phyloP scores from a whole-genome alignment of 2,888 invertebrate species.

The Malthinus flaveolus region DNA sequence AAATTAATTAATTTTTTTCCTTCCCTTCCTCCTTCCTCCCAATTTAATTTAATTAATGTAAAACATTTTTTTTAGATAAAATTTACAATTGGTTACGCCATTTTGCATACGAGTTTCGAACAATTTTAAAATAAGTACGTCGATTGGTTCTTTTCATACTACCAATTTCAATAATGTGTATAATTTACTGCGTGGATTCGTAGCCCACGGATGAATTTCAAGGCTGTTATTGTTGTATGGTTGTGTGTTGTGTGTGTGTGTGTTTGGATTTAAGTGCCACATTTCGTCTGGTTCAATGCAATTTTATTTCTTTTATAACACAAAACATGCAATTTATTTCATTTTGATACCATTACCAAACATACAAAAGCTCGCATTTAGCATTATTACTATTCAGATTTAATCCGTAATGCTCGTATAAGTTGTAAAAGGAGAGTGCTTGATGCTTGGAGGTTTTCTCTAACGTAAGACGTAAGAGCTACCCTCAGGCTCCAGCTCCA shows the following conservation, averaged over 20 bases:
- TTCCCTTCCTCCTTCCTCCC: not conserved
- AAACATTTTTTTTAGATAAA: not conserved
- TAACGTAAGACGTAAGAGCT: too few species aligned
- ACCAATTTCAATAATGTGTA: constrained; percentile 38
- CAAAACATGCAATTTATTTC: constrained; percentile 1
- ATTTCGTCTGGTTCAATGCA: constrained; percentile 3
- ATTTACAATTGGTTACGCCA: constrained; percentile 24
- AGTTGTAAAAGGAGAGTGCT: too few species aligned
- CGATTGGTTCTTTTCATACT: constrained; percentile 34
- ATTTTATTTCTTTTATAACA: constrained; percentile 7
- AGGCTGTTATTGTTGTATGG: constrained; percentile 20
- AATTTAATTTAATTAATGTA: not conserved
- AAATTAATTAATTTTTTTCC: not conserved
- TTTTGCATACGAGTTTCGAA: constrained; percentile 31
- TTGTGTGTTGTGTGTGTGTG: constrained; percentile 10
- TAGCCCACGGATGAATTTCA: constrained; percentile 31
- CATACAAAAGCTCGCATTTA: too few species aligned
- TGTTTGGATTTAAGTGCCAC: constrained; percentile 18
- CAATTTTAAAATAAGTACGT: constrained; percentile 24
- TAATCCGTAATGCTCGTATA: too few species aligned
- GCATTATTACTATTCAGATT: too few species aligned
- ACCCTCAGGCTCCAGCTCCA: too few species aligned
- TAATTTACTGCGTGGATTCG: constrained; percentile 36
- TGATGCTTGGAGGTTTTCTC: too few species aligned
- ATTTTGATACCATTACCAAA: too few species aligned